Base-by-base conservation (phyloP, 2,888 invertebrate species). In the Scaptomyza parva region DNA sequence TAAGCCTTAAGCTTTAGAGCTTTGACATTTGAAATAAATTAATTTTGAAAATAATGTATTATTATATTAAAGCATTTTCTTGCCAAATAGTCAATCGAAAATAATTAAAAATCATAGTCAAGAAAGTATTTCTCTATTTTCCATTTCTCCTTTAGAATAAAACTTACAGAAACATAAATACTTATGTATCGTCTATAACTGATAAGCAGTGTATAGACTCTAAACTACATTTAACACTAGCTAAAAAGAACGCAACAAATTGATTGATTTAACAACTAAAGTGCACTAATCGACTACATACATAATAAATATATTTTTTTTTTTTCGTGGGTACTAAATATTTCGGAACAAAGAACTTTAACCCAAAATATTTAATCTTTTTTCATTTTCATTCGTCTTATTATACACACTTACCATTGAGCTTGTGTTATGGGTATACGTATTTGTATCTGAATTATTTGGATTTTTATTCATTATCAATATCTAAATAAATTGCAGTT, bases 211-310 rank as follows among this genome's bases (percentile, higher is more conserved):
- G 30, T 28, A 48, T 48, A 35, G 18, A 39, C 26, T 45, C 40
- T 33, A 50, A 48, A 60, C 65, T 61, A 55, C 55, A 24, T 30
- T 44, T 18, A 58, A 18, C 44, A 30, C 41, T 50, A 55, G 14
- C 53, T 58, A 59, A 14, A 24, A 60, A 58, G 7, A 58, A 59
- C 59, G 52, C 44, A 57, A 65, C 12, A 22, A 50, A 37, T 33
- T 9, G 14, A 37, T 53, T n/a, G 20, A 30, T 52, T 30, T 26
- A 35, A 12, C 12, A 78, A 78, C 76, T 76, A 78, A 76, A 70
- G 71, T 82, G 79, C 85, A 78, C 51, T 68, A 78, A 52, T 30
- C 65, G 65, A 9, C 81, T 85, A 81, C 77, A 41, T 61, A 70
- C 63, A 17, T 26, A 47, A 37, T 30, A 30, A 30, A 47, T 28